These are phyloP conservation scores for Eumaeus atala DNA, from an alignment of 1,140 invertebrate species.

Conservation along the genomic window DNA sequence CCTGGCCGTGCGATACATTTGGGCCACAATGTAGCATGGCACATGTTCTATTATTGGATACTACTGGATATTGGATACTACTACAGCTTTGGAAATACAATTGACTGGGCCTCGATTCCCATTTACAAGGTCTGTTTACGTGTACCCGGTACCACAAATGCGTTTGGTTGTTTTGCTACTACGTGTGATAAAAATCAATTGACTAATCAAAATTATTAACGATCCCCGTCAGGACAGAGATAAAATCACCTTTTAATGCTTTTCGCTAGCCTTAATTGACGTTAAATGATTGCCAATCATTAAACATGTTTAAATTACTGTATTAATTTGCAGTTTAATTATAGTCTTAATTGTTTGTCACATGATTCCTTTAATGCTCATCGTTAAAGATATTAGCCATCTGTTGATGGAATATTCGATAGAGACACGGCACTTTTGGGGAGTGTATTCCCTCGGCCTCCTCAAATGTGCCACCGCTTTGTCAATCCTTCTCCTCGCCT, in stretches of 20 bases:
- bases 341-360: constrained; percentile 4
- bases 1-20: too few relatives aligned
- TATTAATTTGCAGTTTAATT: constrained; percentile 1
- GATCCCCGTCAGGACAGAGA: constrained; percentile 3
- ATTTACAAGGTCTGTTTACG: too few relatives aligned
- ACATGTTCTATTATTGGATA: too few relatives aligned
- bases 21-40: too few relatives aligned
- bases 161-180: neutral
- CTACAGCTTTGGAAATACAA: too few relatives aligned
- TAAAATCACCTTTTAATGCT: constrained; percentile 8
- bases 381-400: too few relatives aligned
- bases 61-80: neutral
- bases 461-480: too few relatives aligned
- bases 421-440: too few relatives aligned
- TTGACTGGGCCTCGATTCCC: neutral
- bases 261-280: constrained; percentile 8
- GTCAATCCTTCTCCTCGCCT: too few relatives aligned
- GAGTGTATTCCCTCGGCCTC: too few relatives aligned
- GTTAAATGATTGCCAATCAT: constrained; percentile 17
- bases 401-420: too few relatives aligned
- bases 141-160: too few relatives aligned
- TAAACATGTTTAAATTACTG: constrained; percentile 4
- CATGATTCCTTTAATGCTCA: neutral
- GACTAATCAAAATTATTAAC: constrained; percentile 10
- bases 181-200: constrained; percentile 7